phyloP scores from a whole-genome alignment of 1,140 invertebrate species.

The Solenopsis fugax region DNA sequence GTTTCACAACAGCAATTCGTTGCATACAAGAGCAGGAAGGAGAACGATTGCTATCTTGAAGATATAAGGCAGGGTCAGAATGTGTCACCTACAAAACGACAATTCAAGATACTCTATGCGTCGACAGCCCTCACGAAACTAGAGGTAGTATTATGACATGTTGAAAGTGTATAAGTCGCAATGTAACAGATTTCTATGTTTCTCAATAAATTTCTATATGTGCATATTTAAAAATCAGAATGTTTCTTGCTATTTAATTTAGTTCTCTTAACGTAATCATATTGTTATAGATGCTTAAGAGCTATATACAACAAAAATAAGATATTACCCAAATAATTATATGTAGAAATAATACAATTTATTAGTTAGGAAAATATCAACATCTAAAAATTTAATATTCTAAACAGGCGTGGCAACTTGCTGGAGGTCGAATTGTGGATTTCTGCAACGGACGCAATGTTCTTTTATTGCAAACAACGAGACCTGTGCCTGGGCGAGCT shows the following conservation, averaged over 20 bases:
- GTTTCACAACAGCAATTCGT: constrained; percentile 77
- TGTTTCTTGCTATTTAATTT: too few species aligned
- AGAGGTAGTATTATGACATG: constrained; percentile 74
- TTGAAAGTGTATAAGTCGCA: background rate
- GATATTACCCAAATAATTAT: constrained; percentile 2
- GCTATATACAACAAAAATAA: background rate
- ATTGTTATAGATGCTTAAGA: background rate
- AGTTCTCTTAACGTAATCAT: background rate
- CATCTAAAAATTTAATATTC: constrained; percentile 7
- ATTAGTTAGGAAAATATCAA: background rate
- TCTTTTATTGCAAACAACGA: constrained; percentile 72
- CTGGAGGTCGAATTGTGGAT: constrained; percentile 78
- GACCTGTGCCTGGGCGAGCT: constrained; percentile 31
- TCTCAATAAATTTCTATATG: background rate
- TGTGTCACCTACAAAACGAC: constrained; percentile 40
- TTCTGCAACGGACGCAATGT: constrained; percentile 80
- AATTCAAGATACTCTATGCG: constrained; percentile 73
- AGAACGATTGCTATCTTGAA: constrained; percentile 81
- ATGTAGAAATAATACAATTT: background rate
- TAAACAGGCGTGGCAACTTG: constrained; percentile 80
- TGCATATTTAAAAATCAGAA: too few species aligned
- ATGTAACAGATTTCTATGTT: background rate
- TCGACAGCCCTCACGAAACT: constrained; percentile 75
- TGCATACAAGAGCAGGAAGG: constrained; percentile 79
- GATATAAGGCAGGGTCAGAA: constrained; percentile 63